Conservation (phyloP, 2,797 vertebrate species). For the Leuciscus waleckii region DNA sequence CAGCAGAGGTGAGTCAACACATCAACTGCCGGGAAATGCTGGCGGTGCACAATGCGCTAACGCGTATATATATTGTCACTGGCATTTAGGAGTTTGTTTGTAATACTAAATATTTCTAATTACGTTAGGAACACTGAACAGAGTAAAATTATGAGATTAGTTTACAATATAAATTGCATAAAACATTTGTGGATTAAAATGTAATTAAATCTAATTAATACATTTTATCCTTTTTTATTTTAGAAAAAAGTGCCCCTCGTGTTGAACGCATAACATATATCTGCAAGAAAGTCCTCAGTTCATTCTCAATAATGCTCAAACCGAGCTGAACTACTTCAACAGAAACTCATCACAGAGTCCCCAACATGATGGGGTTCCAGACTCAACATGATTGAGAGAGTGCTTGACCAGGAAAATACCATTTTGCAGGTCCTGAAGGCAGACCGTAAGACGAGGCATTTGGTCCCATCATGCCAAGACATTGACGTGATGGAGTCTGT, state of each 20-base stretch:
- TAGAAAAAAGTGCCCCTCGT: constrained; percentile 4
- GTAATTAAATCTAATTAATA: too few species aligned
- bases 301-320: constrained; percentile 1
- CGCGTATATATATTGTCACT: too few species aligned
- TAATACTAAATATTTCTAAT: background rate
- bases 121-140: background rate
- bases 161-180: background rate
- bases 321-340: background rate
- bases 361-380: background rate
- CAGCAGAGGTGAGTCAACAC: too few species aligned
- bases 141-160: background rate
- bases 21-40: too few species aligned
- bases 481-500: constrained; percentile 8
- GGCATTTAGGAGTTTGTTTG: too few species aligned
- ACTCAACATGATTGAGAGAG: background rate
- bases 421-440: constrained; percentile 26
- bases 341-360: background rate
- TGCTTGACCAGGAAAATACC: background rate
- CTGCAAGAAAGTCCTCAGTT: background rate
- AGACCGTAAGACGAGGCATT: background rate
- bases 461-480: constrained; percentile 4
- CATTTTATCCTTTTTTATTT: background rate
- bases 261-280: background rate
- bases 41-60: too few species aligned
- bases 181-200: too few species aligned